Base-by-base conservation (phyloP, 2,113 vertebrate genomes). In the Mustela nigripes region DNA sequence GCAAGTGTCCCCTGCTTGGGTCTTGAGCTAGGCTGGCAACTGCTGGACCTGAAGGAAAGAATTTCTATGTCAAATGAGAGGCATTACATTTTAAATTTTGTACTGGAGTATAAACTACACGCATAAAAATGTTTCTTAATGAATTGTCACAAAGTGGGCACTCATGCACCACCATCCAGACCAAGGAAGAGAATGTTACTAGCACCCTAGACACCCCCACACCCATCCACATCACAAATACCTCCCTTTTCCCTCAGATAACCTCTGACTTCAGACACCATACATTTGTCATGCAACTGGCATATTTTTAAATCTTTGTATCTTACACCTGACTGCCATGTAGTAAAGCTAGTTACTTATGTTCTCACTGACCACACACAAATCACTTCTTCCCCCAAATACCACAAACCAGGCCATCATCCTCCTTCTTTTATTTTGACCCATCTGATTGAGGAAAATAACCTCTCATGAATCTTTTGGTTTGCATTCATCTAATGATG, bases 301-400 rank as follows among this genome's bases (percentile, higher is more conserved):
- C 9, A 11, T 33, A 21, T 11, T 62, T 90, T 53, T 83, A 19
- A n/a, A 60, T n/a, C 81, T 62, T 87, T 69, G 12, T 48, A 36
- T 60, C 58, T 50, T 15, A 11, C 7, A 28, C 42, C 56, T 60
- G 31, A 36, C 14, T 15, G 45, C 22, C 21, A 6, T 19, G 15
- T 11, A 9, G 50, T 26, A 19, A 42, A 53, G 62, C 26, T 80
- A 2, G 45, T 24, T 73, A 2, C 10, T 26, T 39, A 26, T 31
- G 18, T 45, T n/a, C 58, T 86, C 45, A 2, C 22, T 33, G 63
- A 12, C 7, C 0, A 31, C 0, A 11, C 14, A 1, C 21, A 22
- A 16, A n/a, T 11, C 5, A 19, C n/a, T 26, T 14, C 24, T 45
- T 69, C 18, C 74, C 42, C 50, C 50, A 74, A 45, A 69, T 9